Evolutionary conservation across 2,888 invertebrate genomes (phyloP).

Genomic region (Melieria crassipennis): DNA sequence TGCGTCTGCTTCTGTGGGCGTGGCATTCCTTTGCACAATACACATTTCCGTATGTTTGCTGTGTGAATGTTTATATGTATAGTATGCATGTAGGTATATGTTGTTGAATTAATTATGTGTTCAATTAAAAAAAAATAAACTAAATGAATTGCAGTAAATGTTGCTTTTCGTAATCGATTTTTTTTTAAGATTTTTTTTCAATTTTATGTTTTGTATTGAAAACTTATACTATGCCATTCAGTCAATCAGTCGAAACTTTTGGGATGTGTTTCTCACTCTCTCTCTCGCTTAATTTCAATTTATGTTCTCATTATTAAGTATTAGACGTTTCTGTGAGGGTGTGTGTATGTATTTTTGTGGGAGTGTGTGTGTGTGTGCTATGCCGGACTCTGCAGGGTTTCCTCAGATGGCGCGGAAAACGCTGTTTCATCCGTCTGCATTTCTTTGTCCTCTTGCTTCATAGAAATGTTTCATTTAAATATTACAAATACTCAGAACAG

Average conservation of each 20-base stretch:
- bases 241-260: constrained; percentile 64
- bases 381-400: neutral
- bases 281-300: constrained; percentile 14
- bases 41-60: neutral
- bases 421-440: neutral
- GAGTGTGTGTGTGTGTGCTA: no score
- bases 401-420: neutral
- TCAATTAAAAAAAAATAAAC: constrained; percentile 9
- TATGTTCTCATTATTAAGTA: no score
- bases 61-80: constrained; percentile 22
- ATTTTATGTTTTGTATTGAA: constrained; percentile 33
- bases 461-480: neutral
- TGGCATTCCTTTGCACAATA: neutral
- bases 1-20: no score
- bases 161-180: constrained; percentile 24
- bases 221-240: constrained; percentile 54
- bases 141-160: constrained; percentile 22
- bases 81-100: constrained; percentile 4
- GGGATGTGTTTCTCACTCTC: constrained; percentile 49
- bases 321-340: neutral
- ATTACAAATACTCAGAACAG: neutral
- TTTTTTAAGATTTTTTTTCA: constrained; percentile 17
- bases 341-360: neutral
- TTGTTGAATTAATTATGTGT: neutral
- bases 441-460: neutral